Base-by-base conservation (phyloP, 2,888 invertebrate genomes). In the Subacronicta megacephala region DNA sequence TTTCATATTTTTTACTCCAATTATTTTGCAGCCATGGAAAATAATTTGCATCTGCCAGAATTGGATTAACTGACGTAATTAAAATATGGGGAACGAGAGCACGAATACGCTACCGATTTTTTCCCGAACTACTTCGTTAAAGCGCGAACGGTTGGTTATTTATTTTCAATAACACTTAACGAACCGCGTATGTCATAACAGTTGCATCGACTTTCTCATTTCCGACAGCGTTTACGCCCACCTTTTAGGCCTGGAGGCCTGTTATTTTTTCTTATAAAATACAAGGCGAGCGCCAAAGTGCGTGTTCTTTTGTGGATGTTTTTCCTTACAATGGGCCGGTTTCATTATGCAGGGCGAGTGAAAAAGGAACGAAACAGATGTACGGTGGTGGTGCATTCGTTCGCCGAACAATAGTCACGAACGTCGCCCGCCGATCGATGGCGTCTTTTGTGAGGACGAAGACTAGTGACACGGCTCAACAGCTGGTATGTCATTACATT, bases 351-450 rank as follows among this genome's bases (percentile, higher is more conserved):
- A 87, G 86, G 87, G 81, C 84, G 84, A 87, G 84, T 87, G 83
- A 90, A 90, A 92, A 92, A 92, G 88, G 85, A 92, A 92, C 86
- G 90, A 89, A 91, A 92, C 93, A 94, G 93, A 93, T 93, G 93
- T 92, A 89, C 88, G 83, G 77, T 80, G 83, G 87, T 86, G 84
- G 87, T 89, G 88, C 88, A 88, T 87, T 89, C 88, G 86, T 84
- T 80, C 82, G 75, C 71, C 78, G 85, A 89, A 92, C 91, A 92
- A 91, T 92, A 89, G 90, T 89, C 90, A 90, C 91, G 92, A 92
- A 90, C 85, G 83, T 81, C 81, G 74, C 62, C 71, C 54, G 57
- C 66, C 87, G 89, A 92, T 92, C 92, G 90, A 90, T 89, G 81
- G 85, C 84, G 84, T 87, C 89, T 88, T 91, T 92, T 92, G 90